Evolutionary conservation across 2,797 vertebrate genomes (phyloP), one percentile per base, ranked within the genome.

Genomic region (Oreochromis grahami): DNA sequence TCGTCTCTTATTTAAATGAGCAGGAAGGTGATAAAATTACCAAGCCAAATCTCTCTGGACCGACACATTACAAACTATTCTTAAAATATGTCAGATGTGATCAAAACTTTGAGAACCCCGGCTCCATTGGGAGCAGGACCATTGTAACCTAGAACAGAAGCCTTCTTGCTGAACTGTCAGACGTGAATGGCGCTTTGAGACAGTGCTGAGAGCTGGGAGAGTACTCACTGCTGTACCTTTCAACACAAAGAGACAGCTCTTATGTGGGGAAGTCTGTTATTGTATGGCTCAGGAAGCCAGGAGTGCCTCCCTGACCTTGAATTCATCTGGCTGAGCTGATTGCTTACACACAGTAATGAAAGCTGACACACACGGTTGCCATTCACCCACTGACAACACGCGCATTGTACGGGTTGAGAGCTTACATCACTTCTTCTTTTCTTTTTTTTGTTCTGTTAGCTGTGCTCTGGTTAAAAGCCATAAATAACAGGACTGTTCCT

Each of bases 161-260:
- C 83, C 19, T 84, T 34, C 83, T 83, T 10, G 56, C 78, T 82
- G 78, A 70, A 13, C 84, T 72, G 88, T 90, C 81, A 86, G 79
- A 72, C 11, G 29, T 78, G 86, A 81, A 77, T 45, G 81, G 78
- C 3, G 72, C 85, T 82, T 21, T 63, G 90, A 89, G 89, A 79
- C 41, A 34, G 43, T 43, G 58, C 68, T 2, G 55, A 78, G 87
- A 83, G 80, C 88, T 60, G 78, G 80, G 72, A 60, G 87, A 48
- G 81, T 45, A 58, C 85, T 91, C 81, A 70, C 58, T 19, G 26
- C 65, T 24, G 80, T 26, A 26, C 60, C 68, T 84, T 80, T 84
- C 86, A 76, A 76, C 81, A 85, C 88, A 87, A 83, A 89, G 83
- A 91, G 87, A 81, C 89, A 81, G 88, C 85, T 89, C 86, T 77